These are phyloP conservation scores for Macroglossus sobrinus DNA, from an alignment of 2,113 vertebrate genomes.

Conservation along the genomic window DNA sequence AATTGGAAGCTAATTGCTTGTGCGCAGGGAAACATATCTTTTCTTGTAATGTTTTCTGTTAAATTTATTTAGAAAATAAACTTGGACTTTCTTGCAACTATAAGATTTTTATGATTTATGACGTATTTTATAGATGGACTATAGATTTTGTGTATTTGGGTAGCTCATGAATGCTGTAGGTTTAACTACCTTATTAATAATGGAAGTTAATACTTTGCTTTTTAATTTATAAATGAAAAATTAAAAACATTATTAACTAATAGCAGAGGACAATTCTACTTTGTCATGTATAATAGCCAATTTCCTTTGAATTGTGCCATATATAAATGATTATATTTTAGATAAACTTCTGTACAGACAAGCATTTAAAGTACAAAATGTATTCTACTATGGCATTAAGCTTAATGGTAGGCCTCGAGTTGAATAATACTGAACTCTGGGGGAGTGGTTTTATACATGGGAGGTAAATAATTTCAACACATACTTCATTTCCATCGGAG, in stretches of 20 bases:
- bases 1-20: slow-evolving; percentile 47
- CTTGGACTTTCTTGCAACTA: not conserved
- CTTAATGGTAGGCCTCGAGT: not conserved
- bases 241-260: not conserved
- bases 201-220: slow-evolving; percentile 22
- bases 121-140: not conserved
- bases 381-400: not conserved
- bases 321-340: slow-evolving; percentile 30
- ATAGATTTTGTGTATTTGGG: not conserved
- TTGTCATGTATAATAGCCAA: not conserved
- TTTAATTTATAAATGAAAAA: slow-evolving; percentile 52
- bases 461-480: not conserved
- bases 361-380: not conserved
- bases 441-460: not conserved
- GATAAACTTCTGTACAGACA: slow-evolving; percentile 1
- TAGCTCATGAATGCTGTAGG: not conserved
- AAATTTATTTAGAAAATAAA: slow-evolving; percentile 41
- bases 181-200: slow-evolving; percentile 36
- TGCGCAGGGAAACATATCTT: not conserved
- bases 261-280: not conserved
- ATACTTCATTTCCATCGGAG: not conserved
- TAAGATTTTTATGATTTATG: slow-evolving; percentile 11
- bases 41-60: not conserved
- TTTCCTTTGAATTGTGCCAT: slow-evolving; percentile 36
- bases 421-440: not conserved